Evolutionary conservation across 2,797 vertebrate genomes (phyloP).

Genomic region (Gymnothorax javanicus): DNA sequence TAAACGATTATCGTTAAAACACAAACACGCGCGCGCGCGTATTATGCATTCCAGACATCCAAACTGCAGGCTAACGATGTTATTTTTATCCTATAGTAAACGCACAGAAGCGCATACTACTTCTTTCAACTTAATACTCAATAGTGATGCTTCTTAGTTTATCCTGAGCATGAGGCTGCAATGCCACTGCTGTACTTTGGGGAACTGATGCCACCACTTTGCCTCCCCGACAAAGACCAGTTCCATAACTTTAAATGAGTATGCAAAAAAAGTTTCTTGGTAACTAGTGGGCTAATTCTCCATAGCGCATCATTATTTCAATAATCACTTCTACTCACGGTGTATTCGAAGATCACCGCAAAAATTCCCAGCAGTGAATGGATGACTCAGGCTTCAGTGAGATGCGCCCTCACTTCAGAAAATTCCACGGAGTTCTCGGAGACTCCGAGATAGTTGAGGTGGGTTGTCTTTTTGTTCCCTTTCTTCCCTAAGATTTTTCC

Average conservation of each 20-base stretch:
- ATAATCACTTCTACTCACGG: slow-evolving; percentile 16
- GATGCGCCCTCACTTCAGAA: slow-evolving; percentile 7
- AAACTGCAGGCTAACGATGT: neutral
- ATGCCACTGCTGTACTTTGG: neutral
- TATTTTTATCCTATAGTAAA: neutral
- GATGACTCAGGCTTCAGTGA: neutral
- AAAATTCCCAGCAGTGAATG: slow-evolving; percentile 18
- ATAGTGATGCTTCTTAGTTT: too few relatives aligned
- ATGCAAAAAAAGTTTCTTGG: neutral
- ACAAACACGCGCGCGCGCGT: too few relatives aligned
- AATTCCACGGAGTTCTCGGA: slow-evolving; percentile 14
- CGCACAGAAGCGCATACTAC: neutral
- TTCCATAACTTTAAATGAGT: neutral
- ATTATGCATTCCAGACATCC: neutral
- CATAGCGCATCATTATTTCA: neutral
- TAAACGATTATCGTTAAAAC: neutral
- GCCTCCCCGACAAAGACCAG: neutral
- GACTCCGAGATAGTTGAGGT: slow-evolving; percentile 17
- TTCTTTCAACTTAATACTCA: neutral
- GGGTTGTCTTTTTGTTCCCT: slow-evolving; percentile 24
- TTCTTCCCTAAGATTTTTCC: slow-evolving; percentile 15
- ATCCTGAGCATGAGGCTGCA: neutral
- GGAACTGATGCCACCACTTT: slow-evolving; percentile 5
- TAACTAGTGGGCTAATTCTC: neutral
- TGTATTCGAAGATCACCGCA: neutral